Conservation (phyloP, 2,888 invertebrate species). For the Autographa gamma region DNA sequence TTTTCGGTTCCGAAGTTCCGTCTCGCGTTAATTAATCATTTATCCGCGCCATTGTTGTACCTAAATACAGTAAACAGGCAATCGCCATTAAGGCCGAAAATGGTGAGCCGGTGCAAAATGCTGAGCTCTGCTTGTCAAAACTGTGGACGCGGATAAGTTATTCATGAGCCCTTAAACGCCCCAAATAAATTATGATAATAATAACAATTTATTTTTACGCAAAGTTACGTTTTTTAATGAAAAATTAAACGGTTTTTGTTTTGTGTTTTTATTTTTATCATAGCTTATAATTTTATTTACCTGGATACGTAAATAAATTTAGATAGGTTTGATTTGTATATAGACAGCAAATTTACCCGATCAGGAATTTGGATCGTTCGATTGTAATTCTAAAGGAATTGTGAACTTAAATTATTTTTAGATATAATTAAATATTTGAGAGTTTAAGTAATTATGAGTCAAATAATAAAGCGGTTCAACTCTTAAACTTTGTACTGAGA, state of each 20-base stretch:
- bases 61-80: constrained; percentile 9
- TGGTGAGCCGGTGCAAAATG: constrained; percentile 24
- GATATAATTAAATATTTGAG: constrained; percentile 21
- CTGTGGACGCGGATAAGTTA: constrained; percentile 29
- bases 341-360: neutral
- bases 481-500: constrained; percentile 14
- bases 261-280: neutral
- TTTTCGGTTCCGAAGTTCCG: neutral
- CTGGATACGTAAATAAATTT: neutral
- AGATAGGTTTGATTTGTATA: neutral
- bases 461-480: constrained; percentile 28
- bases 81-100: constrained; percentile 14
- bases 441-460: constrained; percentile 22
- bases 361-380: neutral
- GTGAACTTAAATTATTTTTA: constrained; percentile 18
- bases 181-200: constrained; percentile 32
- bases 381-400: neutral
- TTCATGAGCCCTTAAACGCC: constrained; percentile 36
- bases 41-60: constrained; percentile 4
- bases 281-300: neutral
- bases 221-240: neutral
- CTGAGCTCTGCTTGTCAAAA: constrained; percentile 27
- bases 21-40: constrained; percentile 22
- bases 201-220: constrained; percentile 13
- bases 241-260: neutral